Conservation (phyloP, 2,113 vertebrate species). For the Melospiza melodia region DNA sequence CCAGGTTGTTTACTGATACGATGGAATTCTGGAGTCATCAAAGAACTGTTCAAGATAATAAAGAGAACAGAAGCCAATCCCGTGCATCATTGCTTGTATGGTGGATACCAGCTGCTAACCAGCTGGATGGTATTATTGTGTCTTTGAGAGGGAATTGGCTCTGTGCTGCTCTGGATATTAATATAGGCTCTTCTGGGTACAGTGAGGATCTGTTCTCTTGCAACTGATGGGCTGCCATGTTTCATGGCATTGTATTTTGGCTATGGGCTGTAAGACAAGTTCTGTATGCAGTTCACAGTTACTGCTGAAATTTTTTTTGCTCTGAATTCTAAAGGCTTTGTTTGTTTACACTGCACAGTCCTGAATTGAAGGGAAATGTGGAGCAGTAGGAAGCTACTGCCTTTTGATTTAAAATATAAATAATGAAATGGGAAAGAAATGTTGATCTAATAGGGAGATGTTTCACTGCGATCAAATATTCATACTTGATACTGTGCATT, state of each 20-base stretch:
- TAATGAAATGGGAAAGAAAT: neutral
- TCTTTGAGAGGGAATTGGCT: neutral
- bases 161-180: neutral
- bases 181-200: neutral
- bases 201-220: neutral
- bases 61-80: neutral
- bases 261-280: neutral
- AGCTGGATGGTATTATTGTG: neutral
- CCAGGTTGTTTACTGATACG: neutral
- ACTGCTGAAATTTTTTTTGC: neutral
- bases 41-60: neutral
- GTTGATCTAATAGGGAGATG: neutral
- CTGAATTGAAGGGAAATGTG: neutral
- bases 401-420: neutral
- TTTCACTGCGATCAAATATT: neutral
- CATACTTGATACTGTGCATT: neutral
- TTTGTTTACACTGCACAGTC: neutral
- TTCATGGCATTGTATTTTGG: neutral
- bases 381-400: neutral
- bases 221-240: neutral
- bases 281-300: neutral
- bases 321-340: neutral
- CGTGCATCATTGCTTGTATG: rapidly evolving
- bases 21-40: neutral
- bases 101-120: neutral